Conservation (phyloP, 1,140 invertebrate species). For the Zaprionus capensis region DNA sequence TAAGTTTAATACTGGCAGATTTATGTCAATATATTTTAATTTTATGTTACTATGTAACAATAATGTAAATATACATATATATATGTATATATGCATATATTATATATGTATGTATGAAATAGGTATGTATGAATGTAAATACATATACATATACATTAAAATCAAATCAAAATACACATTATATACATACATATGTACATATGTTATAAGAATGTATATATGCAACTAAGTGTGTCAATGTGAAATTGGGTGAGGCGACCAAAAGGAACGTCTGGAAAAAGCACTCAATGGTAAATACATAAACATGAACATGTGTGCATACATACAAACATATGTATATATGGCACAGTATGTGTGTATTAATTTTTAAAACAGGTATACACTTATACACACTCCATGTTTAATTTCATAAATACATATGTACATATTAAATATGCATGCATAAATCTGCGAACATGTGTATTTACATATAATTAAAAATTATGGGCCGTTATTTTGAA, state of each 20-base stretch:
- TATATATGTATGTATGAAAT: not conserved
- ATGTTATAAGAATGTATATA: not conserved
- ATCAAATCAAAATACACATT: not conserved
- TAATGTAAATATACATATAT: not conserved
- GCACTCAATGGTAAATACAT: not conserved
- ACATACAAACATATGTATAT: not conserved
- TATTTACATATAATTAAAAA: not conserved
- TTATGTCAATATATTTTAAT: not conserved
- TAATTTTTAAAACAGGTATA: not conserved
- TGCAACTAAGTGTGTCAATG: not conserved
- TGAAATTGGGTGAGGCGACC: not conserved
- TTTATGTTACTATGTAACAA: not conserved
- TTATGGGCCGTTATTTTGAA: not conserved
- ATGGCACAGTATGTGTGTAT: too few species aligned
- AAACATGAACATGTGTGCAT: too few species aligned
- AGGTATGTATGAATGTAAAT: not conserved
- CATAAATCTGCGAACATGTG: not conserved
- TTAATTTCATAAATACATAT: not conserved
- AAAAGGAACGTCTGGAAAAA: constrained; percentile 3
- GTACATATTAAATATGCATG: not conserved
- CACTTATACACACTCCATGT: not conserved
- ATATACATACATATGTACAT: constrained; percentile 7
- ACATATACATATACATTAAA: constrained; percentile 3
- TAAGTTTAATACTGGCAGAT: not conserved
- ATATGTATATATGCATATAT: not conserved